These are phyloP conservation scores for Lypha dubia DNA, from an alignment of 2,888 invertebrate species.

Conservation along the genomic window DNA sequence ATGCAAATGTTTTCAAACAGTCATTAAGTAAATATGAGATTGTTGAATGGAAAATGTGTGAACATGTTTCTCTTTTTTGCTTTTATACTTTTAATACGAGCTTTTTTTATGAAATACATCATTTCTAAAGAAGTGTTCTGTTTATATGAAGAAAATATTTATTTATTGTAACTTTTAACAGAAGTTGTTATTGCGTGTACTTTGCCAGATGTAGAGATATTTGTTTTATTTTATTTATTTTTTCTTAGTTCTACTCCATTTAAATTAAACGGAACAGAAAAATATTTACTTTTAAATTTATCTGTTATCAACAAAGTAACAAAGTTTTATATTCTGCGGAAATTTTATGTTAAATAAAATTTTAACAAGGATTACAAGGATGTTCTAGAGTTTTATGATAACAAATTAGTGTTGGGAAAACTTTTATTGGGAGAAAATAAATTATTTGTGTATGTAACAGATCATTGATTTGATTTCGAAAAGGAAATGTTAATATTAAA, in stretches of 20 bases:
- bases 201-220: neutral
- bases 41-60: neutral
- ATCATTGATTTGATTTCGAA: neutral
- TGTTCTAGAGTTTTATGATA: neutral
- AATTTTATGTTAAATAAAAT: neutral
- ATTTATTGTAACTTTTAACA: neutral
- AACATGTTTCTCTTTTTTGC: too few relatives aligned
- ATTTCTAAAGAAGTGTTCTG: neutral
- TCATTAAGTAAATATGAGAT: neutral
- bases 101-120: neutral
- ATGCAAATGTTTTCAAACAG: neutral
- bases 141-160: neutral
- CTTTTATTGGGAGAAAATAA: neutral
- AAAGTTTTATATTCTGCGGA: neutral
- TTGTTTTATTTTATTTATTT: too few relatives aligned
- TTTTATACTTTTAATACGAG: neutral
- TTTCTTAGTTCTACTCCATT: neutral
- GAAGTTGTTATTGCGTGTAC: neutral
- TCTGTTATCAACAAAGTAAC: neutral
- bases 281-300: neutral
- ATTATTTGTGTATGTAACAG: neutral
- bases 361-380: neutral
- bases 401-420: neutral
- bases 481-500: neutral
- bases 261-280: neutral